Conservation (phyloP, 2,888 invertebrate species). For the Caenorhabditis doughertyi region DNA sequence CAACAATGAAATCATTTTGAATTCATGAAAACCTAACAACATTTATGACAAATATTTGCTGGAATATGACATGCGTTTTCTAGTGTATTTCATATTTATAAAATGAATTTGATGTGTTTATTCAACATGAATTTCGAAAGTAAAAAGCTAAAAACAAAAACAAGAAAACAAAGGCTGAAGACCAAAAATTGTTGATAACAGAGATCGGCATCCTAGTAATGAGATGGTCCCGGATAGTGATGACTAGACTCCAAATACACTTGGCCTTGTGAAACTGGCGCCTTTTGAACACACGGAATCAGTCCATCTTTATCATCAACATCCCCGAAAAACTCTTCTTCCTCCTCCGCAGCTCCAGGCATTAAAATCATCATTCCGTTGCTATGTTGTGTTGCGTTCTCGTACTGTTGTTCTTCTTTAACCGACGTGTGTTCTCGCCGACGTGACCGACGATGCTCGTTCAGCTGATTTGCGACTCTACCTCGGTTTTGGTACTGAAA, state of each 20-base stretch:
- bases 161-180: neutral
- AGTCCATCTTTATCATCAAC: constrained; percentile 16
- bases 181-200: neutral
- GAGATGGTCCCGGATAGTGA: constrained; percentile 1
- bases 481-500: neutral
- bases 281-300: neutral
- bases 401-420: no score
- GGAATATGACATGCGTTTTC: constrained; percentile 13
- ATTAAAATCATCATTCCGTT: constrained; percentile 39
- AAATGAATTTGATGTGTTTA: neutral
- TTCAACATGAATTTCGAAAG: constrained; percentile 1
- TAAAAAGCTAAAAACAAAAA: neutral
- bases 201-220: neutral
- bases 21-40: constrained; percentile 24
- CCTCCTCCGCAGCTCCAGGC: constrained; percentile 17
- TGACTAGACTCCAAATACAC: constrained; percentile 12
- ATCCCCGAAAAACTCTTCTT: constrained; percentile 27
- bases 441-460: neutral
- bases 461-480: neutral
- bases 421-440: no score
- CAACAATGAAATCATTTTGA: constrained; percentile 13
- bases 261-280: constrained; percentile 2
- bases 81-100: neutral
- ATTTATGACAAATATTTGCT: neutral
- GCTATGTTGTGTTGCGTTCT: neutral